These are phyloP conservation scores for Pilophorus perplexus DNA, from an alignment of 2,888 invertebrate species.

Conservation along the genomic window DNA sequence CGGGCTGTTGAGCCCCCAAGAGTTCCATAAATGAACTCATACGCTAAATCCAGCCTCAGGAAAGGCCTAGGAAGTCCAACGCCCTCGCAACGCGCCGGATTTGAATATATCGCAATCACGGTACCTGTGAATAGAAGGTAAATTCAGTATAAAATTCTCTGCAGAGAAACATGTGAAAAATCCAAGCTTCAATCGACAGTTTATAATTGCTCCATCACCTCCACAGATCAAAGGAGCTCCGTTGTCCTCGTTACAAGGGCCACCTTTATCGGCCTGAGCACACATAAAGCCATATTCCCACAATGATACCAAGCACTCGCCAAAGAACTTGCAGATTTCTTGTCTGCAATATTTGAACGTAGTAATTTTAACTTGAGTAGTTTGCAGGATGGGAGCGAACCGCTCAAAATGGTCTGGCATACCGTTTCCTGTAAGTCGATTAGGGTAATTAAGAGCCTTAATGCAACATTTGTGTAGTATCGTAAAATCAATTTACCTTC, in stretches of 20 bases:
- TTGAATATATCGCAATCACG: not conserved
- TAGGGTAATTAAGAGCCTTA: too few species aligned
- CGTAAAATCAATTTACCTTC: too few species aligned
- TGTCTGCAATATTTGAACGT: not conserved
- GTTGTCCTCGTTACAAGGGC: constrained; percentile 25
- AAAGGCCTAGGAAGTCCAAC: constrained; percentile 13
- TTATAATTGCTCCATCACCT: too few species aligned
- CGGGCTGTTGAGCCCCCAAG: too few species aligned
- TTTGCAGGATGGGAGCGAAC: constrained; percentile 1
- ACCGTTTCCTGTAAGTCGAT: too few species aligned
- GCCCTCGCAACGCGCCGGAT: constrained; percentile 8
- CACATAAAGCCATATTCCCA: constrained; percentile 27
- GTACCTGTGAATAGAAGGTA: too few species aligned
- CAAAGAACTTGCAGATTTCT: constrained; percentile 1
- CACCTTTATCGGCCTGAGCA: not conserved
- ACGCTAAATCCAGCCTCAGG: constrained; percentile 5
- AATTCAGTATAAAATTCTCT: too few species aligned
- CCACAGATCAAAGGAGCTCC: constrained; percentile 21
- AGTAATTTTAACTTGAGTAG: not conserved
- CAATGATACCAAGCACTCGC: constrained; percentile 22
- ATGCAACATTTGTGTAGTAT: too few species aligned
- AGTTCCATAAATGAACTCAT: constrained; percentile 2
- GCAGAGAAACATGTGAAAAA: too few species aligned
- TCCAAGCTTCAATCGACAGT: too few species aligned
- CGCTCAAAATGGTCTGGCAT: constrained; percentile 29